Evolutionary conservation across 2,797 vertebrate genomes (phyloP).

Genomic region (Tapera naevia): DNA sequence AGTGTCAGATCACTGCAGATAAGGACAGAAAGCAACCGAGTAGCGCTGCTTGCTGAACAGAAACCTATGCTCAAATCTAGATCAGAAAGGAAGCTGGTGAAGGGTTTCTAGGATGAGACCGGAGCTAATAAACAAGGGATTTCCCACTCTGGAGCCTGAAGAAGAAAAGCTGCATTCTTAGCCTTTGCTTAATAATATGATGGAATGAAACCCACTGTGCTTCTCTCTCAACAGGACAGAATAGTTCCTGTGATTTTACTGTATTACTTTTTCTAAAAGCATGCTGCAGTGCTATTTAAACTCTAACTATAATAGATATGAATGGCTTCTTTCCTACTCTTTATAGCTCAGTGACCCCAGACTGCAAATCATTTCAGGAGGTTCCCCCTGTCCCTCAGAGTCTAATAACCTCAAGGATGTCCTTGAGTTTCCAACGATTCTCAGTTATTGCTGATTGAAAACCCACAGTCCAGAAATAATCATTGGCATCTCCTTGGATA

Average conservation of each 20-base stretch:
- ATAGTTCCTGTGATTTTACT: background rate
- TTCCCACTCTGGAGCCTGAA: background rate
- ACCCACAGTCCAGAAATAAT: background rate
- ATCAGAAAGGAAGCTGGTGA: background rate
- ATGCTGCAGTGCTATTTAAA: background rate
- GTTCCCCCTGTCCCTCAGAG: background rate
- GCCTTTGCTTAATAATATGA: background rate
- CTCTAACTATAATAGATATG: background rate
- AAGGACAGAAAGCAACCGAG: background rate
- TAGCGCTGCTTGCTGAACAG: background rate
- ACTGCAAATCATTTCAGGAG: background rate
- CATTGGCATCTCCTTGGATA: fast-evolving
- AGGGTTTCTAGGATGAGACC: background rate
- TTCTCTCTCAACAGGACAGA: background rate
- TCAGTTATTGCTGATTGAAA: fast-evolving
- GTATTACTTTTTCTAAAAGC: background rate
- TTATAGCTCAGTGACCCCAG: background rate
- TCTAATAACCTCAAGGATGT: slow-evolving; percentile 30
- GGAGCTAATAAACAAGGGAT: background rate
- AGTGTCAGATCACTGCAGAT: background rate
- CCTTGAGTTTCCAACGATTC: background rate
- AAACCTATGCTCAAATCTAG: background rate
- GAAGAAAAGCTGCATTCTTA: background rate
- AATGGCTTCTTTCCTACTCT: background rate
- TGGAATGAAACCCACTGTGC: background rate